Evolutionary conservation across 2,113 vertebrate species (phyloP), one percentile per base, ranked within the genome.

Genomic region (Salminus brasiliensis): DNA sequence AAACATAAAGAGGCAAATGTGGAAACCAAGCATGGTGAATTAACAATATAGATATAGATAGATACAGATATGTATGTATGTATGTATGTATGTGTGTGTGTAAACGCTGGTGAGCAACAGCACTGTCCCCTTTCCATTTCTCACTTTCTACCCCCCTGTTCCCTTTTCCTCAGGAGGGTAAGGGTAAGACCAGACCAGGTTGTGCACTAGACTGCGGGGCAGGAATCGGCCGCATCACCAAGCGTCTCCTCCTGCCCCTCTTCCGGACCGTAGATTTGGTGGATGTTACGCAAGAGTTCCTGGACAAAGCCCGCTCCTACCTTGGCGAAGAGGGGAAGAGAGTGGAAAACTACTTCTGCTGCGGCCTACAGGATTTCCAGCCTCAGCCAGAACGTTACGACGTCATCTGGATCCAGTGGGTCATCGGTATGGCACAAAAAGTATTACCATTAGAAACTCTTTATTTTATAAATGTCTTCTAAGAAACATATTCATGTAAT

Each of bases 391-490:
- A 83, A 43, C 93, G 93, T 18, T 99, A 99, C 0, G 97, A 98
- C 0, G 94, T 99, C 79, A 98, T 99, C 91, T 99, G 98, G 98
- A 97, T 94, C 80, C 98, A 99, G 93, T 99, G 98, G 98, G 98
- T 99, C 69, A 98, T 98, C 0, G 98, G 98, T 99, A 88, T 94
- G 96, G 3, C 30, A 55, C 34, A 16, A 13, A 49, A 16, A 30
- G 2, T 32, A 1, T 15, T 27, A 5, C 6, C 4, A 16, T 47
- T 47, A 15, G 15, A 47, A 47, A 47, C 36, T n/a, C n/a, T n/a
- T n/a, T n/a, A n/a, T n/a, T n/a, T n/a, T n/a, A n/a, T n/a, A n/a
- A n/a, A n/a, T n/a, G n/a, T n/a, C n/a, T n/a, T n/a, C n/a, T n/a
- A n/a, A n/a, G n/a, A n/a, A n/a, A n/a, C n/a, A n/a, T n/a, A n/a